Base-by-base conservation (phyloP, 2,113 vertebrate genomes). In the Rhinichthys klamathensis region DNA sequence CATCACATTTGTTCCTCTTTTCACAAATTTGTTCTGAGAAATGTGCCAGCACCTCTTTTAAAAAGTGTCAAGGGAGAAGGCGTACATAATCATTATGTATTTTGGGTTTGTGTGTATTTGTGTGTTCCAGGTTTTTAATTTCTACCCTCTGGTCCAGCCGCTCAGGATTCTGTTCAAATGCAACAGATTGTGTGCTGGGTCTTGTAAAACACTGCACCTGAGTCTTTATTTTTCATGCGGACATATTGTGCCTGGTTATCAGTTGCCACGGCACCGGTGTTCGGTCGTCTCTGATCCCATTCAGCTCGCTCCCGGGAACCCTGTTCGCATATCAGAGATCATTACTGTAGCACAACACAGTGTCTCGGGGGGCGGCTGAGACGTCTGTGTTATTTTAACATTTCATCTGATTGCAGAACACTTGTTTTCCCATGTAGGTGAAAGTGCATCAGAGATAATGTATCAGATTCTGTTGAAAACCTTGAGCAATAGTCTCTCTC, bases 401-500 rank as follows among this genome's bases (percentile, higher is more conserved):
- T 63, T 63, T 80, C 58, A 63, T 25, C 58, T 80, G 23, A 80
- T 80, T 80, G 58, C 35, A 63, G 77, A 61, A 38, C 38, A 58
- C 75, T 58, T 77, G 75, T 79, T 80, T 65, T 46, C 38, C 8
- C 58, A 41, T 63, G 58, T 80, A 63, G 78, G 78, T 38, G 23
- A 78, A 84, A 78, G 83, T 84, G 74, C 73, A 65, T 16, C 41
- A 16, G 61, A 49, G 27, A 76, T 78, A 78, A 69, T 44, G 15
- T 65, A 56, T 54, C 30, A 38, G 60, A 69, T 32, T 32, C n/a
- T 46, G 58, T 69, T n/a, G 46, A 54, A 30, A 30, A 65, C 6
- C 41, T 60, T 79, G 76, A 79, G 56, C 76, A 74, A 74, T 15
- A 49, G 3, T 38, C 75, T 78, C 51, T 58, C 16, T 77, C 67